A percentile compares a stretch with the other conserved stretches of the same genome.
Conservation (phyloP, 2,888 invertebrate species). For the Buathra laborator region DNA sequence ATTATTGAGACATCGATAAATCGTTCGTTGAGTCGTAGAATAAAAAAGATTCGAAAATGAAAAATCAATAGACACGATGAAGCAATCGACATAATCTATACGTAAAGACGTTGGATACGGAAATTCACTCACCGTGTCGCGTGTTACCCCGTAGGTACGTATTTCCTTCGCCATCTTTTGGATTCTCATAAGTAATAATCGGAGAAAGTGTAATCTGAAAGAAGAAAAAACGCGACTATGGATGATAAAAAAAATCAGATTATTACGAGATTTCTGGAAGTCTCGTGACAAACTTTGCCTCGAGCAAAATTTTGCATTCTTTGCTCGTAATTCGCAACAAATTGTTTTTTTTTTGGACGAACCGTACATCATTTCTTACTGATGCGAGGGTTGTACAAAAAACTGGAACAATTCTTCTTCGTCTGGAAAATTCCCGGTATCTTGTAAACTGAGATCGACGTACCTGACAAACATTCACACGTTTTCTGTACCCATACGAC, state of each 20-base stretch:
- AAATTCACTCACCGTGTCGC: not conserved
- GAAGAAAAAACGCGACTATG: too few relatives aligned
- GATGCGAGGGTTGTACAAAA: not conserved
- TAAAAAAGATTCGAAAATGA: not conserved
- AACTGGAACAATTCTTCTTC: conserved; percentile 18
- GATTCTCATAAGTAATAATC: not conserved
- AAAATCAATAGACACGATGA: not conserved
- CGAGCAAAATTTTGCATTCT: not conserved
- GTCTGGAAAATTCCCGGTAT: conserved; percentile 26
- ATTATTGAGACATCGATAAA: not conserved
- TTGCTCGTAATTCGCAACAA: not conserved
- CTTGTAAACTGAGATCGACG: conserved; percentile 23
- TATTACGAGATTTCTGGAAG: not conserved
- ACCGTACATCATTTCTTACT: not conserved
- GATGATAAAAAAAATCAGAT: not conserved
- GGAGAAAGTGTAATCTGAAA: not conserved
- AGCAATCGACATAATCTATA: not conserved
- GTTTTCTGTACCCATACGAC: not conserved
- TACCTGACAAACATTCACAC: conserved; percentile 37
- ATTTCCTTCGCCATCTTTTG: conserved; percentile 6
- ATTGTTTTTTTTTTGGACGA: not conserved
- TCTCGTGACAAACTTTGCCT: not conserved
- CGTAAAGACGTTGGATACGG: not conserved
- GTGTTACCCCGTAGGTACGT: not conserved
- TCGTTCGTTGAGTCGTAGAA: not conserved